These are phyloP conservation scores for Eilema griseolum DNA, from an alignment of 2,888 invertebrate species.

Conservation along the genomic window DNA sequence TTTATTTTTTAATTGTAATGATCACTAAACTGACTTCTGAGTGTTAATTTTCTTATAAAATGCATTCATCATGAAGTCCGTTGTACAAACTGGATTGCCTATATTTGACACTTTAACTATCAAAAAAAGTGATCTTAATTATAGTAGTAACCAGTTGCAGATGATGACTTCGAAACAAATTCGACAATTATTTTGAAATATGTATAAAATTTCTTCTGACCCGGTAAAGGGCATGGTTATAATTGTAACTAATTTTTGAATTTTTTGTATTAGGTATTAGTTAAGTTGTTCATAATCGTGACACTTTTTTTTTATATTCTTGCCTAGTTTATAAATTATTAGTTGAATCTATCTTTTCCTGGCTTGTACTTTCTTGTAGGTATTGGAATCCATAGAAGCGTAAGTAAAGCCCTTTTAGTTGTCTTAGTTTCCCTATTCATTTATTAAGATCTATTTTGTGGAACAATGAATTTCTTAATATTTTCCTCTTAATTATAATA, in stretches of 20 bases:
- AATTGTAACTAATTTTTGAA: conserved; percentile 18
- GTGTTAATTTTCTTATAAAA: conserved; percentile 41
- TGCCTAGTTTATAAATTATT: conserved; percentile 60
- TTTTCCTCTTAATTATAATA: conserved; percentile 50
- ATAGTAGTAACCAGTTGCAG: conserved; percentile 4
- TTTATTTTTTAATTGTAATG: conserved; percentile 14
- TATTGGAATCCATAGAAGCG: conserved; percentile 56
- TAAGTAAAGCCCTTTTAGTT: conserved; percentile 59
- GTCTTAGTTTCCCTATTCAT: conserved; percentile 57
- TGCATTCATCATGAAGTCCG: conserved; percentile 21
- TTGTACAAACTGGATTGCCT: conserved; percentile 14
- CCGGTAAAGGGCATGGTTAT: conserved; percentile 41
- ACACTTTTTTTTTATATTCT: conserved; percentile 49
- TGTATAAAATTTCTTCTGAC: conserved; percentile 38
- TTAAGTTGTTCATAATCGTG: conserved; percentile 65
- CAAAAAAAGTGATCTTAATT: conserved; percentile 1
- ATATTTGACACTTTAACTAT: conserved; percentile 12
- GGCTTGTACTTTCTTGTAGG: conserved; percentile 56
- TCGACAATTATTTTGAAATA: conserved; percentile 28
- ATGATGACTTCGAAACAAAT: conserved; percentile 21
- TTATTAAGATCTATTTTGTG: conserved; percentile 67
- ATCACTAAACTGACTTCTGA: conserved; percentile 19
- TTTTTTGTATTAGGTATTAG: conserved; percentile 57
- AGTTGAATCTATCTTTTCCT: conserved; percentile 60
- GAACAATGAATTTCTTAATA: conserved; percentile 74